Base-by-base conservation (phyloP, 2,888 invertebrate genomes). In the Gymnosoma rotundatum region DNA sequence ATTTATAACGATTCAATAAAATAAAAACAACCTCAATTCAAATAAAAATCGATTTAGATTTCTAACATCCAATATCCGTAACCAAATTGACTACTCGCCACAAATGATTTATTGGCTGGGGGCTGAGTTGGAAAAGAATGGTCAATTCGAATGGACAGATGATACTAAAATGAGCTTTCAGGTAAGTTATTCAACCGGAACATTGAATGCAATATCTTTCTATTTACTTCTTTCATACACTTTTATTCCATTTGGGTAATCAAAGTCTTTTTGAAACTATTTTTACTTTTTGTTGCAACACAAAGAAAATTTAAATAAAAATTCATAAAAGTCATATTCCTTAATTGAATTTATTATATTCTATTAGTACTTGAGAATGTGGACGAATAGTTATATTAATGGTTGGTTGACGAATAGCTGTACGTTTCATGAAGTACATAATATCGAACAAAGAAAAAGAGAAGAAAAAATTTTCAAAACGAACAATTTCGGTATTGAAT, bases 61-160 rank as follows among this genome's bases (percentile, higher is more conserved):
- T 90, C 93, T 96, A 21, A 94, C 95, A 8, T 93, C 94, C 16
- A 95, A 94, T 84, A 95, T 96, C 81, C 93, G 96, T 56, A 94
- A 94, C 89, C 94, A 94, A 88, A 93, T 94, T 66, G 96, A 96
- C 87, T 96, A 96, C 92, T 94, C 95, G 89, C 95, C 95, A 82
- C 95, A 95, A 84, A 93, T 95, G 3, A 93, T 95, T 78, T 96
- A 96, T 93, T 96, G 96, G 96, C 93, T 96, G 21, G 96, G 96
- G 0, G 95, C 94, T 2, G 93, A 92, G 87, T 89, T 94, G 45
- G 92, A 92, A 75, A 90, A 91, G 78, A 88, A 89, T 36, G 91
- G 92, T 64, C 92, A 92, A 72, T 94, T 94, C 93, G 90, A 92
- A 85, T 96, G 96, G 96, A 93, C 93, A 16, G 96, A 96, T 91